Evolutionary conservation across 1,140 invertebrate genomes (phyloP), one percentile per base, ranked within the genome.

Genomic region (Drosophila littoralis): DNA sequence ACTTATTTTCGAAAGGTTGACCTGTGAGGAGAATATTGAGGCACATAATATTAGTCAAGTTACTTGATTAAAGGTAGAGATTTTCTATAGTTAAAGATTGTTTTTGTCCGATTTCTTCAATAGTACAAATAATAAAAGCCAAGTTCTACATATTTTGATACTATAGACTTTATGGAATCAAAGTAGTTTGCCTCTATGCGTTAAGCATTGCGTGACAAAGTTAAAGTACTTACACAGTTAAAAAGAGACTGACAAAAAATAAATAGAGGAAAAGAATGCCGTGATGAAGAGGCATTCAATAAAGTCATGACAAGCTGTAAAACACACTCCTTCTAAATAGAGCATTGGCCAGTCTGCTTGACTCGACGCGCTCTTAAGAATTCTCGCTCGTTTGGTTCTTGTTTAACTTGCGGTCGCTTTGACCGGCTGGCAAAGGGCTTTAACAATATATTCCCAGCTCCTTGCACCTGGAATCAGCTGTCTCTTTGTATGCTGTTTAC

Each of bases 391-490:
- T 72, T 77, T 76, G 68, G 48, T 71, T 33, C 60, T 82, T 86
- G 82, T 77, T 86, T 82, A 88, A 79, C 64, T 74, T 86, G 83
- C 55, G 71, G 61, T 17, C 60, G 71, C 63, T 66, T 77, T 75
- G 68, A 55, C 50, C 64, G 43, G 13, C 42, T 40, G 36, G 22
- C 35, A 75, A 64, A 75, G 50, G 63, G 60, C 79, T 69, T 82
- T 71, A 70, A 61, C 79, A 76, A 76, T 75, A 76, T 75, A 76
- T 72, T 66, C 45, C 52, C 40, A 8, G 45, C 45, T 52, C n/a
- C 15, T 42, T 68, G 69, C 75, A 86, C 75, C 78, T 86, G 65
- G 52, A 78, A 72, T 70, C 81, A 79, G 71, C 72, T 82, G 72
- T 81, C 52, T 75, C 75, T 71, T 73, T 86, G 79, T 64, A 33